Evolutionary conservation across 2,113 vertebrate species (phyloP).

Genomic region (Amphiprion percula): DNA sequence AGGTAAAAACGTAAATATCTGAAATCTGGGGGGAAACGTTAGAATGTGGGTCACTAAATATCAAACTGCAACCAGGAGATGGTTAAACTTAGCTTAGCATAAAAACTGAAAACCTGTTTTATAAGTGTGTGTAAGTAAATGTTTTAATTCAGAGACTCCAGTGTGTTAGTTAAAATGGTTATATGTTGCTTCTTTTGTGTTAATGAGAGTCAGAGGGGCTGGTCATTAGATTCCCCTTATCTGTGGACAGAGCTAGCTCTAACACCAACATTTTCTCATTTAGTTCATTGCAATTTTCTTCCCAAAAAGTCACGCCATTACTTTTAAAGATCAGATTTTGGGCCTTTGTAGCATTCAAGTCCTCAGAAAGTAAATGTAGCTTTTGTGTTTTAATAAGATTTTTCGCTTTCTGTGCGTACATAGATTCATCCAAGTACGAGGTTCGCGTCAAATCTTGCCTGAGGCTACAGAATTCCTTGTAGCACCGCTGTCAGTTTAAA

Average conservation of each 20-base stretch:
- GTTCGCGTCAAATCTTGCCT: slow-evolving; percentile 16
- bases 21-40: too few relatives aligned
- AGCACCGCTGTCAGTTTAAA: slow-evolving; percentile 5
- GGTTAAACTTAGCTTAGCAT: background rate
- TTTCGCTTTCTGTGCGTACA: background rate
- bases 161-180: background rate
- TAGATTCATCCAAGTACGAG: background rate
- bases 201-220: background rate
- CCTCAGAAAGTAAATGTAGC: background rate
- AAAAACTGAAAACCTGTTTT: background rate
- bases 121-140: background rate
- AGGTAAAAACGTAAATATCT: background rate
- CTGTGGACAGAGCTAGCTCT: background rate
- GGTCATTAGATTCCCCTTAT: background rate
- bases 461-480: slow-evolving; percentile 26
- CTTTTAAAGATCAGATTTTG: background rate
- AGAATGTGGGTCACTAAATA: too few relatives aligned
- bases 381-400: background rate
- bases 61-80: background rate
- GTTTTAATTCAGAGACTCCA: background rate
- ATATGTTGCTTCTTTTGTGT: background rate
- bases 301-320: background rate
- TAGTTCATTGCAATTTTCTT: background rate
- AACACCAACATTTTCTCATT: too few relatives aligned
- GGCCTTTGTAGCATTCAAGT: background rate